These are phyloP conservation scores for Leptosomus discolor DNA, from an alignment of 2,113 vertebrate species.

Conservation along the genomic window DNA sequence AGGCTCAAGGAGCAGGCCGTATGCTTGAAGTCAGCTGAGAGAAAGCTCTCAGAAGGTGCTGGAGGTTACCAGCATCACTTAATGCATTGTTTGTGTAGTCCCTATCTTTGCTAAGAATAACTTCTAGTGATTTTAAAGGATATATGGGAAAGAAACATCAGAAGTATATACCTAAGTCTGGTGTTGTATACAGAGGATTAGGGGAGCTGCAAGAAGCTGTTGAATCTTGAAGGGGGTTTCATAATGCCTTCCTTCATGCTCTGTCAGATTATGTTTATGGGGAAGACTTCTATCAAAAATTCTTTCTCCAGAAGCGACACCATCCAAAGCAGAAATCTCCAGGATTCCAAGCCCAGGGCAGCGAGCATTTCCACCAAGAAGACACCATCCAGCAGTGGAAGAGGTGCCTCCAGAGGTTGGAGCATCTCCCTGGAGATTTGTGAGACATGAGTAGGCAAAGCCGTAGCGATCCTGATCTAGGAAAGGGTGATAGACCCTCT, in stretches of 20 bases:
- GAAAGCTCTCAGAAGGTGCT: background rate
- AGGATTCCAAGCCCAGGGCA: background rate
- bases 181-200: background rate
- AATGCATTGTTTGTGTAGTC: background rate
- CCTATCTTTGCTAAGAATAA: background rate
- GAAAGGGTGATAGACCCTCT: background rate
- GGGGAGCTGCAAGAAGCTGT: background rate
- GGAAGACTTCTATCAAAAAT: background rate
- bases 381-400: background rate
- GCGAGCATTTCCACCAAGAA: background rate
- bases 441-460: background rate
- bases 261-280: background rate
- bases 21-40: background rate
- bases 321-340: background rate
- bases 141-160: background rate
- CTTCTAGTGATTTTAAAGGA: background rate
- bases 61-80: background rate
- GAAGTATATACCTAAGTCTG: background rate
- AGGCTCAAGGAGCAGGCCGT: background rate
- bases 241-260: background rate
- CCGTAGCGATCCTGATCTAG: background rate
- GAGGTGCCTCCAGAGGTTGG: rapidly evolving
- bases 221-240: background rate
- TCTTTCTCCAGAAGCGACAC: background rate
- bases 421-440: background rate